These are phyloP conservation scores for Prorops nasuta DNA, from an alignment of 1,140 invertebrate species.

Conservation along the genomic window DNA sequence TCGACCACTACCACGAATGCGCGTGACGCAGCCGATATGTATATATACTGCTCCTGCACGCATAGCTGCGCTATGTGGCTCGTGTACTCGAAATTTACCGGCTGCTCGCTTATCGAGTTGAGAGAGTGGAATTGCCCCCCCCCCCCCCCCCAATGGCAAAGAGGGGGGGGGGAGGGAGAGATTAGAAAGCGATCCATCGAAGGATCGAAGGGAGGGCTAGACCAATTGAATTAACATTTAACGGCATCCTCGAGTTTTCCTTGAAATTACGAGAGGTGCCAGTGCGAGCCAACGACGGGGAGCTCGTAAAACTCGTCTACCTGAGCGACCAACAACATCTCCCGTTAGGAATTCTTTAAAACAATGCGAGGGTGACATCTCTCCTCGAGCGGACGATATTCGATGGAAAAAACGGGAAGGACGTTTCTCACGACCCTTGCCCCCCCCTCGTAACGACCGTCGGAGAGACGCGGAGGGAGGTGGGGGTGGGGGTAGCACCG, in stretches of 20 bases:
- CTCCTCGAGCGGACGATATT: constrained; percentile 11
- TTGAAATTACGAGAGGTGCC: constrained; percentile 16
- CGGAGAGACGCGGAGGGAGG: constrained; percentile 19
- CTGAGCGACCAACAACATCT: constrained; percentile 21
- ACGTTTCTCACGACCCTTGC: constrained; percentile 35
- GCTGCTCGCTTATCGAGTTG: too few species aligned
- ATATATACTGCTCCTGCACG: too few species aligned
- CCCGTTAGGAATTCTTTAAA: constrained; percentile 46
- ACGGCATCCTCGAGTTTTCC: not conserved
- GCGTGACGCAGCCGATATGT: too few species aligned
- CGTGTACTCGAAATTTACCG: too few species aligned
- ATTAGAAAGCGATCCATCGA: not conserved
- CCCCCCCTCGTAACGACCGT: constrained; percentile 6
- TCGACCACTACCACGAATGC: too few species aligned
- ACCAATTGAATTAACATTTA: constrained; percentile 8
- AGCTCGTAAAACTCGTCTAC: constrained; percentile 37
- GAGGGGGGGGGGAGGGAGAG: not conserved
- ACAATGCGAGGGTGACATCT: constrained; percentile 46
- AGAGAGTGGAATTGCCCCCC: too few species aligned
- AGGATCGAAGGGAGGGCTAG: not conserved
- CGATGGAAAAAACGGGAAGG: constrained; percentile 14
- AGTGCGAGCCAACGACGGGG: constrained; percentile 3
- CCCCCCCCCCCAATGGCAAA: too few species aligned
- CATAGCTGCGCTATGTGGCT: too few species aligned
- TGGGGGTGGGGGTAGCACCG: constrained; percentile 22